Evolutionary conservation across 2,888 invertebrate species (phyloP).

Genomic region (Nesidiocoris tenuis): DNA sequence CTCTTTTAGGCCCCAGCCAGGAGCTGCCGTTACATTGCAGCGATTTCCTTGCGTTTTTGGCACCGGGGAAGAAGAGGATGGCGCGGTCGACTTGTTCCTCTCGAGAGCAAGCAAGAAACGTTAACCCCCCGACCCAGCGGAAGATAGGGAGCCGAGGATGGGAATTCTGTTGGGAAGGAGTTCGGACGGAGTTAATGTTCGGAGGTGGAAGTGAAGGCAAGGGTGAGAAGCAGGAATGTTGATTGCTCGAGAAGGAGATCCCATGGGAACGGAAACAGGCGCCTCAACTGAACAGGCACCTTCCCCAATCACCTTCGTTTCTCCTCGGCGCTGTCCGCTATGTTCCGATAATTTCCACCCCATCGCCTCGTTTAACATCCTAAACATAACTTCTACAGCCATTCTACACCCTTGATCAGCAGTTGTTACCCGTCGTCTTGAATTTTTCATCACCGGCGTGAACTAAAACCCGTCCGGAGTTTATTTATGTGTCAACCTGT

Average conservation of each 20-base stretch:
- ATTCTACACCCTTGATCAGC: too few relatives aligned
- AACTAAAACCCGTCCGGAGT: too few relatives aligned
- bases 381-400: neutral
- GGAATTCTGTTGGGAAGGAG: neutral
- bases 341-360: neutral
- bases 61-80: neutral
- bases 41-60: conserved; percentile 9
- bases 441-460: too few relatives aligned
- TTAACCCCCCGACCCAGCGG: neutral
- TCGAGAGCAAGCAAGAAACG: neutral
- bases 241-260: conserved; percentile 33
- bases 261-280: conserved; percentile 13
- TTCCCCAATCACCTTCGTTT: neutral
- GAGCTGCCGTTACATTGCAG: neutral
- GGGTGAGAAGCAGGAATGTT: conserved; percentile 34
- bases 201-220: neutral
- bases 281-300: neutral
- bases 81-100: neutral
- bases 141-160: neutral
- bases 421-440: too few relatives aligned
- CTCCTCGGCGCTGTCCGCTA: neutral
- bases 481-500: too few relatives aligned
- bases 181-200: neutral
- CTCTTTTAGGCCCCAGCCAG: neutral
- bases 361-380: neutral